Evolutionary conservation across 2,888 invertebrate genomes (phyloP).

Genomic region (Hypercompe scribonia): DNA sequence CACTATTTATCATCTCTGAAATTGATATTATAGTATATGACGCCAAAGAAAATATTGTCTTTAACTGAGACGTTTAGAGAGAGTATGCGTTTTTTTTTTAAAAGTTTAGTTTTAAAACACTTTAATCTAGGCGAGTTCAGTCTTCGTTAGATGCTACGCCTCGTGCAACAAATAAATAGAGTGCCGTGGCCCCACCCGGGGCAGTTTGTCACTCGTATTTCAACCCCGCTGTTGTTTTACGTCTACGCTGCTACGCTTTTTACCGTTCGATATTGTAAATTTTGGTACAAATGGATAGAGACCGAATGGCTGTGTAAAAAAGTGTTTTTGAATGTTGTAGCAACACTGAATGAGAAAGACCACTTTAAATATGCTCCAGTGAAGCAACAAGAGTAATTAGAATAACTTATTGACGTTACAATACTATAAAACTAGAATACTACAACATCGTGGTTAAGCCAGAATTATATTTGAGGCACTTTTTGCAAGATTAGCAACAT

Average conservation of each 20-base stretch:
- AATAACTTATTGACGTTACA: neutral
- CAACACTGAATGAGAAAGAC: neutral
- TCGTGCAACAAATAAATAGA: slow-evolving; percentile 61
- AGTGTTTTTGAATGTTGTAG: neutral
- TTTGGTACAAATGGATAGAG: slow-evolving; percentile 29
- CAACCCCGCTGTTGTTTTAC: slow-evolving; percentile 60
- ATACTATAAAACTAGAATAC: neutral
- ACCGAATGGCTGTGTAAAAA: neutral
- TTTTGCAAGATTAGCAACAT: too few relatives aligned
- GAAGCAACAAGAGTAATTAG: neutral
- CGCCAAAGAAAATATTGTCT: neutral
- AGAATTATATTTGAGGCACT: too few relatives aligned
- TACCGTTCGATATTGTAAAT: slow-evolving; percentile 58
- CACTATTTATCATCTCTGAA: neutral
- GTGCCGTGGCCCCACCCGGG: slow-evolving; percentile 50
- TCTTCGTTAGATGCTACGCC: slow-evolving; percentile 24
- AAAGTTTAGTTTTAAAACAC: neutral
- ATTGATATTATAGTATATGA: neutral
- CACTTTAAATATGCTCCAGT: neutral
- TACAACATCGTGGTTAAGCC: too few relatives aligned
- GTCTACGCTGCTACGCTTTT: slow-evolving; percentile 59
- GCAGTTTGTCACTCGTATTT: slow-evolving; percentile 68
- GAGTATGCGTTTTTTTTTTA: neutral
- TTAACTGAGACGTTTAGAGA: neutral
- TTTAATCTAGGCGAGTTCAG: slow-evolving; percentile 1